phyloP scores from a whole-genome alignment of 2,888 invertebrate species.

The Folsomia manolachei region DNA sequence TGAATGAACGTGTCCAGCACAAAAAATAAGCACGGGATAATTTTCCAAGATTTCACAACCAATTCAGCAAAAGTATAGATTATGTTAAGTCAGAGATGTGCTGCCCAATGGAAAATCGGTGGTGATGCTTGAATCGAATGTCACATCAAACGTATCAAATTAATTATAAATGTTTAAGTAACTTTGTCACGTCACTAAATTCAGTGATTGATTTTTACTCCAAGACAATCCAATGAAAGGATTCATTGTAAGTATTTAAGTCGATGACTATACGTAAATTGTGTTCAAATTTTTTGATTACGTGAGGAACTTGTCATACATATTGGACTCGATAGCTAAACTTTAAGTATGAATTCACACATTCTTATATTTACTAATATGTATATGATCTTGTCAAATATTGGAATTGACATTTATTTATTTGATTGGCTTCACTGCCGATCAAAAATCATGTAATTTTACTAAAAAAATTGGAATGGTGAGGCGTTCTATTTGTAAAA shows the following conservation, averaged over 20 bases:
- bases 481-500: too few relatives aligned
- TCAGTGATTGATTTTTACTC: neutral
- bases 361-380: too few relatives aligned
- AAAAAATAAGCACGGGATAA: too few relatives aligned
- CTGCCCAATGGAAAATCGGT: too few relatives aligned
- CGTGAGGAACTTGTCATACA: neutral
- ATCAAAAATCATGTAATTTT: too few relatives aligned
- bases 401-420: neutral
- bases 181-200: neutral
- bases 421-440: neutral
- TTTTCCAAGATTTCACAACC: neutral
- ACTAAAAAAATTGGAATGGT: too few relatives aligned
- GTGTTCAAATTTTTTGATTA: neutral
- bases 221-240: too few relatives aligned
- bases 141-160: too few relatives aligned
- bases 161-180: neutral
- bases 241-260: neutral
- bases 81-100: too few relatives aligned
- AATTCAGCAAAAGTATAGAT: neutral
- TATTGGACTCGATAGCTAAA: neutral
- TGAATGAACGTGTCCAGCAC: too few relatives aligned
- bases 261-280: neutral
- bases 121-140: too few relatives aligned
- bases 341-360: neutral
- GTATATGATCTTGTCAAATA: too few relatives aligned